Conservation (phyloP, 2,113 vertebrate species). For the Zootoca vivipara region DNA sequence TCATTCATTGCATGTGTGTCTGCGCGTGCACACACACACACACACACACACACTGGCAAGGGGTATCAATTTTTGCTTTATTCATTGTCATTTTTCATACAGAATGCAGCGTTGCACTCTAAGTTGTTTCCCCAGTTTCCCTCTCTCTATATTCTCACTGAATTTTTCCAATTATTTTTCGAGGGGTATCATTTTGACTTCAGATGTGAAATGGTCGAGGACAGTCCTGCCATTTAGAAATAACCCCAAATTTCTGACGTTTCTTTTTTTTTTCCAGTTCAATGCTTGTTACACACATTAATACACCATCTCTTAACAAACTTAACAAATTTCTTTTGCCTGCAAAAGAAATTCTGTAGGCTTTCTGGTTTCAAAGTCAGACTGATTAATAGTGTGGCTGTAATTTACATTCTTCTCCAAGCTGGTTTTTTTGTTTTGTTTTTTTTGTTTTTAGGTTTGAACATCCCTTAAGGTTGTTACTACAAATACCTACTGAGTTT, state of each 20-base stretch:
- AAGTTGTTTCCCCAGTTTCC: too few species aligned
- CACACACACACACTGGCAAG: too few species aligned
- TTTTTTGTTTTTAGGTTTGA: too few species aligned
- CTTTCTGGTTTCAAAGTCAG: constrained; percentile 14
- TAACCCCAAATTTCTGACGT: neutral
- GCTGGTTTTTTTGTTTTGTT: constrained; percentile 1
- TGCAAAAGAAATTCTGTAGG: neutral
- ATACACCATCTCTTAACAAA: neutral
- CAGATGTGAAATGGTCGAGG: neutral
- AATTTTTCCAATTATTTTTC: too few species aligned
- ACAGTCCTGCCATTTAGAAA: neutral
- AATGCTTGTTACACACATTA: neutral
- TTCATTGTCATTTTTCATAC: too few species aligned
- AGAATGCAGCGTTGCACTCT: too few species aligned
- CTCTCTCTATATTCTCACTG: too few species aligned
- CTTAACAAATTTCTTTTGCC: neutral
- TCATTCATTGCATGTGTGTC: too few species aligned
- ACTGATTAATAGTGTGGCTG: constrained; percentile 11
- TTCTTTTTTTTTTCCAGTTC: neutral
- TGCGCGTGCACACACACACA: neutral
- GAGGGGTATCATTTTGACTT: neutral
- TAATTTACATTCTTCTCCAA: neutral
- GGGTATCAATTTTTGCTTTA: too few species aligned
- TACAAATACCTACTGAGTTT: constrained; percentile 26
- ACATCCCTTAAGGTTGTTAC: constrained; percentile 37